Evolutionary conservation across 1,140 invertebrate species (phyloP), one percentile per base, ranked within the genome.

Genomic region (Pissodes strobi): DNA sequence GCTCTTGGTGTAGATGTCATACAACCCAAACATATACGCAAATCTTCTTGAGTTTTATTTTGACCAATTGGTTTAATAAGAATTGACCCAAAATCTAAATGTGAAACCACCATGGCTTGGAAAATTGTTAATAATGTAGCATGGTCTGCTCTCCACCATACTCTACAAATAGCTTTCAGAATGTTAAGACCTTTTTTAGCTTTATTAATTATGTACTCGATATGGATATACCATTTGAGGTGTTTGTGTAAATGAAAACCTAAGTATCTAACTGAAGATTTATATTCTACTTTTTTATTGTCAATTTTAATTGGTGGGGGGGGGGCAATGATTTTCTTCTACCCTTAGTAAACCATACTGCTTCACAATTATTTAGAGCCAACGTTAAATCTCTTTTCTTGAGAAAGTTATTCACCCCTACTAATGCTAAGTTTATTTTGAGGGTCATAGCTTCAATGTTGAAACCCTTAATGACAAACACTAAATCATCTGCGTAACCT

Each of bases 71-170:
- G 55, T 0, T 43, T 63, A 17, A 67, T 25, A 18, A 67, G 46
- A 22, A 67, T 59, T n/a, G 37, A 5, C 3, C 59, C 68, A 19
- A 51, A 67, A 27, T 69, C 65, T 18, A 69, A 41, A 48, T 58
- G 58, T 10, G 60, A 43, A 22, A 41, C 53, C 10, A 69, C 43
- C 2, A 60, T 22, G 1, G 37, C 61, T 3, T 55, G 48, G 22
- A 45, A 64, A 0, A 30, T 15, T 0, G 45, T 39, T 0, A 51
- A 8, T 2, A 69, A 10, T 12, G 56, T 52, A 8, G 21, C 19
- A 8, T 65, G 65, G 17, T 69, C 52, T 2, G 59, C 46, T 9
- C 65, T 65, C 65, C 68, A 69, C 41, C 52, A 67, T 0, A 49
- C 23, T 37, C 64, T 53, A 17, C 63, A 52, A 5, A 66, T 13